These are phyloP conservation scores for Drosophila repletoides DNA, from an alignment of 1,140 invertebrate species.

Conservation along the genomic window DNA sequence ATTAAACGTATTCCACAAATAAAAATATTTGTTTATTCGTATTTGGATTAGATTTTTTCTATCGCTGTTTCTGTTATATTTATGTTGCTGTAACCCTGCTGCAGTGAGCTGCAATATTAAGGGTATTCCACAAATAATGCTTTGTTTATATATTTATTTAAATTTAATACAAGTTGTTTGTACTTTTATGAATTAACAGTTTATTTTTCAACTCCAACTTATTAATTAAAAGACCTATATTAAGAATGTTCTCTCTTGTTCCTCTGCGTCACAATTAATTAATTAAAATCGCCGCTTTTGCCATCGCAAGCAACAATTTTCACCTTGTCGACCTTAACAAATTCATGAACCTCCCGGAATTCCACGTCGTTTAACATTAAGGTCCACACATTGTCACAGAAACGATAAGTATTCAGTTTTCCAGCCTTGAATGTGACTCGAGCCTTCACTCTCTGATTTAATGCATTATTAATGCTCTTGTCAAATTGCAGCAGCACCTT, in stretches of 20 bases:
- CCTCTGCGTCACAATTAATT: background rate
- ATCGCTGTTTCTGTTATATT: too few relatives aligned
- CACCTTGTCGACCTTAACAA: constrained; percentile 97
- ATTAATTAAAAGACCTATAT: constrained; percentile 39
- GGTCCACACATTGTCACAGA: constrained; percentile 99
- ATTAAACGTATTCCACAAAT: too few relatives aligned
- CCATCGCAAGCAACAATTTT: constrained; percentile 99
- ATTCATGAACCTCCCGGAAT: constrained; percentile 97
- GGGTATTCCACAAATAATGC: too few relatives aligned
- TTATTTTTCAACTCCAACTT: constrained; percentile 42
- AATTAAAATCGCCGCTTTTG: constrained; percentile 88
- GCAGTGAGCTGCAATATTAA: too few relatives aligned
- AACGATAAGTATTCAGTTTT: constrained; percentile 98
- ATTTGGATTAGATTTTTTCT: too few relatives aligned
- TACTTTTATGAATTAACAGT: constrained; percentile 51
- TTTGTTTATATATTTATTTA: too few relatives aligned
- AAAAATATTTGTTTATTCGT: too few relatives aligned
- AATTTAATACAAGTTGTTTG: too few relatives aligned
- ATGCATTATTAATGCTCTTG: constrained; percentile 96
- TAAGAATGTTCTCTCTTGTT: constrained; percentile 12
- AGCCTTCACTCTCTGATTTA: constrained; percentile 96
- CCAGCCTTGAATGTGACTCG: constrained; percentile 97
- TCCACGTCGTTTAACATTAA: constrained; percentile 98
- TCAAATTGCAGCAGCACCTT: constrained; percentile 98
- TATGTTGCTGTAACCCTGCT: too few relatives aligned